Percentiles rank a stretch among this genome's conserved stretches.
Conservation (phyloP, 2,797 vertebrate species). For the Gobio occitaniae region DNA sequence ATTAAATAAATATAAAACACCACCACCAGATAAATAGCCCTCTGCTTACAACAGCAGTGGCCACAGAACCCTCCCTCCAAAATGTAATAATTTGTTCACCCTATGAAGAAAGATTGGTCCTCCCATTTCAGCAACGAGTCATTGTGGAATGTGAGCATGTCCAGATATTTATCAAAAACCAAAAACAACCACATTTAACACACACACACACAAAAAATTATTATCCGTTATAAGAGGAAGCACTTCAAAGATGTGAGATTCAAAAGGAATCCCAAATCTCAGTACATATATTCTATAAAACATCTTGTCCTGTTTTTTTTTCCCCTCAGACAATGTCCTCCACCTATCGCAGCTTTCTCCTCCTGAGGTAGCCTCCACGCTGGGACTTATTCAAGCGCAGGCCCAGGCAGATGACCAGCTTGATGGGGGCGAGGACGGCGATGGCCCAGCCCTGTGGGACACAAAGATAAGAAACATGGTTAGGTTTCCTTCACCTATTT, state of each 20-base stretch:
- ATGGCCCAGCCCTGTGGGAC: constrained; percentile 79
- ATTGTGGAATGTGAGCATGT: constrained; percentile 48
- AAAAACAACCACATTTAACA: constrained; percentile 26
- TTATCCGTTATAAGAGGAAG: background rate
- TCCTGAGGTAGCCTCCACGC: constrained; percentile 82
- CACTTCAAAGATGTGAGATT: constrained; percentile 32
- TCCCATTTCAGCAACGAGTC: constrained; percentile 37
- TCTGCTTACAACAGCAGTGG: constrained; percentile 81
- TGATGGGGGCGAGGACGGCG: constrained; percentile 77
- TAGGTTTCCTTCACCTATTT: background rate
- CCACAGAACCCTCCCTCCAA: constrained; percentile 58
- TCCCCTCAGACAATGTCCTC: constrained; percentile 9
- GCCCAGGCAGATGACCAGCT: constrained; percentile 71
- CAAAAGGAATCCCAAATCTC: constrained; percentile 50
- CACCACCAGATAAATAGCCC: constrained; percentile 67
- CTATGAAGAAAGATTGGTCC: constrained; percentile 30
- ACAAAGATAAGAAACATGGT: constrained; percentile 14
- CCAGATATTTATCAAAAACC: constrained; percentile 34
- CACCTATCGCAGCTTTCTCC: constrained; percentile 79
- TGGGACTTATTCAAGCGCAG: constrained; percentile 76
- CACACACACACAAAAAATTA: background rate
- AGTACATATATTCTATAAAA: constrained; percentile 47
- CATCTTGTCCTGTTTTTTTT: constrained; percentile 13
- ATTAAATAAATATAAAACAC: constrained; percentile 74
- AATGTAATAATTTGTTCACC: constrained; percentile 42